Conservation (phyloP, 2,888 invertebrate species). For the Lepidochrysops patricia region DNA sequence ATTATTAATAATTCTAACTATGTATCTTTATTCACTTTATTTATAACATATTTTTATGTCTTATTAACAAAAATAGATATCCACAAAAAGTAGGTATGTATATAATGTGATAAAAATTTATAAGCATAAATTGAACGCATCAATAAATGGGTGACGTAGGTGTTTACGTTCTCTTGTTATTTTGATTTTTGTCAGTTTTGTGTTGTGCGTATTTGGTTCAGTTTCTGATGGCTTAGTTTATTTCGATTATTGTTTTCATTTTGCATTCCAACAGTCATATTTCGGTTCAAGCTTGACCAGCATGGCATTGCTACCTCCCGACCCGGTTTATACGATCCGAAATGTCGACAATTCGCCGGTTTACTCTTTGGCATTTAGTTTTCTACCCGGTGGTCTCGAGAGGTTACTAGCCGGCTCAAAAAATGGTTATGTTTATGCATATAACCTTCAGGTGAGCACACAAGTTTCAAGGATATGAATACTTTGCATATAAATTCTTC, state of each 20-base stretch:
- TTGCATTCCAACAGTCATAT: constrained; percentile 51
- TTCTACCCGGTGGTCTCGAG: constrained; percentile 72
- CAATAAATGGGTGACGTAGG: constrained; percentile 17
- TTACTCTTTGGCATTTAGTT: constrained; percentile 82
- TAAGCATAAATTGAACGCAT: background rate
- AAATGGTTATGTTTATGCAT: constrained; percentile 83
- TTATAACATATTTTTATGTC: no score
- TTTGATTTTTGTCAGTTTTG: constrained; percentile 58
- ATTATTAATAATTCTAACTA: no score
- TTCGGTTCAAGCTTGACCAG: constrained; percentile 68
- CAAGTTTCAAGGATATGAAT: constrained; percentile 39
- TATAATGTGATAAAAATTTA: background rate
- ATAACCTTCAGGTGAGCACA: constrained; percentile 83
- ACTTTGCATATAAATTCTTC: constrained; percentile 28
- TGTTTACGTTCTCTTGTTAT: constrained; percentile 49
- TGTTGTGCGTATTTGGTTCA: constrained; percentile 72
- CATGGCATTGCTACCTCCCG: constrained; percentile 85
- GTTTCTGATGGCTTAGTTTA: constrained; percentile 72
- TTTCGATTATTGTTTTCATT: constrained; percentile 62
- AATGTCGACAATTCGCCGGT: constrained; percentile 81
- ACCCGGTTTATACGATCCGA: constrained; percentile 83
- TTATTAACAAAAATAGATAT: no score
- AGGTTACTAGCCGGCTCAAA: constrained; percentile 82
- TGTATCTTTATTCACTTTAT: no score
- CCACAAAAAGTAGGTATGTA: no score